Conservation (phyloP, 2,113 vertebrate genomes). For the Salvelinus namaycush region DNA sequence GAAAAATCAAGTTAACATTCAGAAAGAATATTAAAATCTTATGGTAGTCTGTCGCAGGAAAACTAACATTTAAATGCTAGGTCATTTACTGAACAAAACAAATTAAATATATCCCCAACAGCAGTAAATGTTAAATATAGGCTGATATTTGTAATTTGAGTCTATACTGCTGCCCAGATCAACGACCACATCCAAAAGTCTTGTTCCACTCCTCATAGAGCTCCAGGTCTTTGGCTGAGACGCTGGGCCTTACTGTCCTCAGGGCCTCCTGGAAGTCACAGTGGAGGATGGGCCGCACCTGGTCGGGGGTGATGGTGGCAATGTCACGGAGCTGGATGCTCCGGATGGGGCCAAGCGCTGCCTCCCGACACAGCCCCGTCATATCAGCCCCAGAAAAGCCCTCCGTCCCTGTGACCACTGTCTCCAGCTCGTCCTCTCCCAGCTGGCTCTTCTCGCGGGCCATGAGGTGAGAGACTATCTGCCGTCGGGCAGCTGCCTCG, state of each 20-base stretch:
- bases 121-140: neutral
- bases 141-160: too few species aligned
- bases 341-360: conserved; percentile 93
- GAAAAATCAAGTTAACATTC: neutral
- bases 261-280: conserved; percentile 88
- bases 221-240: conserved; percentile 87
- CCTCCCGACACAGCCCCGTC: conserved; percentile 93
- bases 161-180: conserved; percentile 14
- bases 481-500: conserved; percentile 80
- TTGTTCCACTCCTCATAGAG: conserved; percentile 92
- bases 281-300: conserved; percentile 86
- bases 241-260: conserved; percentile 84
- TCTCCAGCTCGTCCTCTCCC: conserved; percentile 74
- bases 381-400: conserved; percentile 96
- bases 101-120: neutral
- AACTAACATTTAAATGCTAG: too few species aligned
- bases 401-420: conserved; percentile 75
- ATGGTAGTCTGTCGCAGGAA: too few species aligned
- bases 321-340: conserved; percentile 86
- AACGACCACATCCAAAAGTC: conserved; percentile 91
- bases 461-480: conserved; percentile 88
- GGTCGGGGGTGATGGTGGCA: conserved; percentile 82
- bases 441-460: conserved; percentile 80
- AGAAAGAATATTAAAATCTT: neutral
- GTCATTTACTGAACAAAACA: neutral